These are phyloP conservation scores for Lydus trimaculatus DNA, from an alignment of 2,888 invertebrate species.

Conservation along the genomic window DNA sequence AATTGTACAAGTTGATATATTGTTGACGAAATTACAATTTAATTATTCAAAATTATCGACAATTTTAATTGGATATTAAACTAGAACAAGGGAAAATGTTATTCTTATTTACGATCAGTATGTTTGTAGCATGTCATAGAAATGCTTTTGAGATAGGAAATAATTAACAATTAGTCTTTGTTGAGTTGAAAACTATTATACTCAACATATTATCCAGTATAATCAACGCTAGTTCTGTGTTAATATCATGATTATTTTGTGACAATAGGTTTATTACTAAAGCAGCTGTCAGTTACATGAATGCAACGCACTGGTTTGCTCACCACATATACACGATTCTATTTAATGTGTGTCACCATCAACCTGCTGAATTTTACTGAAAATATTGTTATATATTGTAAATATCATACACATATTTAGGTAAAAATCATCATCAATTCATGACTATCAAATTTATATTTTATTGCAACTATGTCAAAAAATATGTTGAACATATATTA, in stretches of 20 bases:
- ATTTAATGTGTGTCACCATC: constrained; percentile 33
- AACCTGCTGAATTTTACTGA: constrained; percentile 25
- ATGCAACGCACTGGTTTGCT: constrained; percentile 51
- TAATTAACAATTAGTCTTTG: constrained; percentile 42
- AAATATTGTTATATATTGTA: constrained; percentile 23
- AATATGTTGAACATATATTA: neutral
- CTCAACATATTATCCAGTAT: constrained; percentile 50
- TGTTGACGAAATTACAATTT: constrained; percentile 12
- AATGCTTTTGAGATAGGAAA: constrained; percentile 22
- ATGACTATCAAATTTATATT: neutral
- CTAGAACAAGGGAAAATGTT: neutral
- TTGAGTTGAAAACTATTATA: constrained; percentile 44
- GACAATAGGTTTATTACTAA: constrained; percentile 54
- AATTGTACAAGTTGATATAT: neutral
- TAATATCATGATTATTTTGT: constrained; percentile 55
- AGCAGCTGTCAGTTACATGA: constrained; percentile 55
- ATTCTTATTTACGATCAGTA: constrained; percentile 10
- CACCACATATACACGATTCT: constrained; percentile 42
- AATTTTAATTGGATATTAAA: constrained; percentile 3
- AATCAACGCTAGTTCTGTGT: constrained; percentile 50
- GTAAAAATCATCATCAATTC: neutral
- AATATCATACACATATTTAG: constrained; percentile 2
- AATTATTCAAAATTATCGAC: constrained; percentile 15
- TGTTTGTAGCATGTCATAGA: constrained; percentile 13
- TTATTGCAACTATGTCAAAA: neutral